phyloP scores from a whole-genome alignment of 1,140 invertebrate genomes.

The Wasmannia auropunctata region DNA sequence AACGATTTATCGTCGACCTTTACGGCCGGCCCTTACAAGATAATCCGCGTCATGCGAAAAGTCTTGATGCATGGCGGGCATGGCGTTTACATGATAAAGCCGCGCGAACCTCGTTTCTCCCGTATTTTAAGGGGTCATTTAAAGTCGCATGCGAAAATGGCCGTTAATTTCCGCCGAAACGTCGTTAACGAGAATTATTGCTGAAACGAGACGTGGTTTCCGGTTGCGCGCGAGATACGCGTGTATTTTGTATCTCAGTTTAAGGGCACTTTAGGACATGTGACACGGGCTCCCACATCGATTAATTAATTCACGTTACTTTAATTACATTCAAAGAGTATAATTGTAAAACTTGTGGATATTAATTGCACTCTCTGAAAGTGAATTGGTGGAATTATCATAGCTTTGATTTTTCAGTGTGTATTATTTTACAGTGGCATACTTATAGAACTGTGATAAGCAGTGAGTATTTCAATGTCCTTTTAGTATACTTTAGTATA shows the following conservation, averaged over 20 bases:
- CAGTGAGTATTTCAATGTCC: too few species aligned
- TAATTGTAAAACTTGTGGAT: not conserved
- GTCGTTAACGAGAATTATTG: conserved; percentile 53
- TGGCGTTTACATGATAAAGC: conserved; percentile 66
- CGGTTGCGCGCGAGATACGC: conserved; percentile 2
- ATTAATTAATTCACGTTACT: not conserved
- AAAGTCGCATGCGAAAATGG: conserved; percentile 34
- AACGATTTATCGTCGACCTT: conserved; percentile 70
- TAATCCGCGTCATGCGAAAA: conserved; percentile 64
- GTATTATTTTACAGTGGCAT: too few species aligned
- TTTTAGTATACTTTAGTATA: too few species aligned
- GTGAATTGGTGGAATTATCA: too few species aligned
- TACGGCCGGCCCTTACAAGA: conserved; percentile 66
- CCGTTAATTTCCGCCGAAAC: conserved; percentile 50
- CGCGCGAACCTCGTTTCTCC: conserved; percentile 7
- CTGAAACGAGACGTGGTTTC: not conserved
- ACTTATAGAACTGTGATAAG: too few species aligned
- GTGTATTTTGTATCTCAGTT: not conserved
- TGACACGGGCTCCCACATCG: not conserved
- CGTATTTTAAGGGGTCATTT: conserved; percentile 54
- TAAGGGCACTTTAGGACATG: not conserved
- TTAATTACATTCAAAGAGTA: not conserved
- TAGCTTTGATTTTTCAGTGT: too few species aligned
- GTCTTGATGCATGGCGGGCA: conserved; percentile 54
- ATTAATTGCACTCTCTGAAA: too few species aligned